A percentile compares a stretch with the other conserved stretches of the same genome.
phyloP scores from a whole-genome alignment of 2,888 invertebrate genomes.

The Pyrochroa serraticornis region DNA sequence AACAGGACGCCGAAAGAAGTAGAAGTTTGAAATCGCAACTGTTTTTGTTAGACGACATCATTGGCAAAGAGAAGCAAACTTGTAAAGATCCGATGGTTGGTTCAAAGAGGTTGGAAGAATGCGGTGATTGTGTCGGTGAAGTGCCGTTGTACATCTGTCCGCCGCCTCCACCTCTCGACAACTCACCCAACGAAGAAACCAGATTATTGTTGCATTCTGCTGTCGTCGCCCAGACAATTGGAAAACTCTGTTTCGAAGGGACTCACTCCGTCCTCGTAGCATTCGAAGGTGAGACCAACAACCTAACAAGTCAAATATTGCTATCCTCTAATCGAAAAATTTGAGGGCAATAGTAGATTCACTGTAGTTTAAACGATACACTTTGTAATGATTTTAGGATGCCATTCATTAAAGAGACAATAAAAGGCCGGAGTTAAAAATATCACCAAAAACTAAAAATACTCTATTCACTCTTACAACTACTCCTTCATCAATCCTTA shows the following conservation, averaged over 20 bases:
- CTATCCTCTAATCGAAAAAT: no score
- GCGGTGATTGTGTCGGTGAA: conserved; percentile 46
- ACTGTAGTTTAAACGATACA: no score
- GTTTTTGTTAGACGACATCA: conserved; percentile 57
- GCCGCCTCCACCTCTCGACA: conserved; percentile 61
- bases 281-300: conserved; percentile 51
- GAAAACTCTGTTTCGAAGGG: conserved; percentile 52
- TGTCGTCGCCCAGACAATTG: conserved; percentile 37
- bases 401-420: no score
- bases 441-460: no score
- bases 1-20: conserved; percentile 49
- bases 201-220: conserved; percentile 52
- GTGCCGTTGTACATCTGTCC: conserved; percentile 61
- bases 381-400: no score
- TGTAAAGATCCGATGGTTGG: conserved; percentile 46
- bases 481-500: no score
- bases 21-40: conserved; percentile 56
- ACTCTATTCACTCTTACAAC: no score
- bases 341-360: no score
- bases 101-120: conserved; percentile 52
- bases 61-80: conserved; percentile 50
- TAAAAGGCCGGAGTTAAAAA: no score
- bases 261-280: conserved; percentile 57
- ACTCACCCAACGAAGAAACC: conserved; percentile 62
- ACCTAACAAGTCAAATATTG: no score